Conservation (phyloP, 2,113 vertebrate genomes). For the Mobula birostris region DNA sequence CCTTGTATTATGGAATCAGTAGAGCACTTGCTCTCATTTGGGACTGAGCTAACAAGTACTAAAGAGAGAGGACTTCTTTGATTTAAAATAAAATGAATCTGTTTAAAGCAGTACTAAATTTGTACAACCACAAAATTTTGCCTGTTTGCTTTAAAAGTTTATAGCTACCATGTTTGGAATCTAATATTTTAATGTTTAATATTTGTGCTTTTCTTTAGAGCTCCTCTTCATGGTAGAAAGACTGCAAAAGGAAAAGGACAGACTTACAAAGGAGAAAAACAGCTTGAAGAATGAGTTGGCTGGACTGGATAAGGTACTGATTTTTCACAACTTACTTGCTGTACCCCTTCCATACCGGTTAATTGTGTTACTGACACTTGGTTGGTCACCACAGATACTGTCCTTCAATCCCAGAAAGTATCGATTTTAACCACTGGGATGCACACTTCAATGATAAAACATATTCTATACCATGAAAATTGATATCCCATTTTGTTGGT, state of each 20-base stretch:
- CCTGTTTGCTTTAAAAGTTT: no score
- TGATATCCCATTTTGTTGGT: not conserved
- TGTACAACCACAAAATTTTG: no score
- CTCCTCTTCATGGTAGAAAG: conserved; percentile 53
- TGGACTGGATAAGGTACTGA: conserved; percentile 53
- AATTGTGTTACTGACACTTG: not conserved
- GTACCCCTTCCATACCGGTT: not conserved
- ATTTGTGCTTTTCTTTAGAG: conserved; percentile 44
- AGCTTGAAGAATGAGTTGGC: conserved; percentile 52
- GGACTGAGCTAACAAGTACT: not conserved
- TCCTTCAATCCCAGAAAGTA: not conserved
- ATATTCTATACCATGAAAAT: not conserved
- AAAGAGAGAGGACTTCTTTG: not conserved
- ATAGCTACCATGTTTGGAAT: not conserved
- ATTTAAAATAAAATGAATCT: no score
- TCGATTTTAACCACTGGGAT: not conserved
- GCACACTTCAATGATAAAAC: not conserved
- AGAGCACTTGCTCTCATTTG: not conserved
- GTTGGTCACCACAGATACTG: not conserved
- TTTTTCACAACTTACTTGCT: conserved; percentile 37
- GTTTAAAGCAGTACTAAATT: no score
- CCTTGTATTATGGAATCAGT: not conserved
- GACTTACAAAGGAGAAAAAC: conserved; percentile 50
- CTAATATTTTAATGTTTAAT: not conserved
- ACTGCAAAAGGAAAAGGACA: conserved; percentile 54